phyloP scores from a whole-genome alignment of 2,797 vertebrate genomes.

The Betta splendens region DNA sequence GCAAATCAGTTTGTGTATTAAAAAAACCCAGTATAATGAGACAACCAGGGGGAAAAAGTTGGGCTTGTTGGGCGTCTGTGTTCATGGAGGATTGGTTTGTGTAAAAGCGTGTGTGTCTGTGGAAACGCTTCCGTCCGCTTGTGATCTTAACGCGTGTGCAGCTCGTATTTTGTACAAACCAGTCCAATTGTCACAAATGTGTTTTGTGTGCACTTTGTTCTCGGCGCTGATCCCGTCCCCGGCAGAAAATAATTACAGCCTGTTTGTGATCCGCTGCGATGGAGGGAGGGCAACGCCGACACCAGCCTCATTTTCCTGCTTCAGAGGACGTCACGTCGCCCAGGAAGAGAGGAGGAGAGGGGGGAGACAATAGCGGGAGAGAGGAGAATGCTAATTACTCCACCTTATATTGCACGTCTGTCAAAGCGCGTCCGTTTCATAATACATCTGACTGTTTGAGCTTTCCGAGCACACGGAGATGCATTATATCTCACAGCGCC shows the following conservation, averaged over 20 bases:
- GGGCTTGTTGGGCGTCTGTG: constrained; percentile 41
- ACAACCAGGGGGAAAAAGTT: constrained; percentile 58
- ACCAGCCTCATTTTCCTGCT: constrained; percentile 73
- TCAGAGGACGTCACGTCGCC: constrained; percentile 79
- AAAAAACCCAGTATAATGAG: constrained; percentile 75
- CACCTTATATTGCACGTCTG: constrained; percentile 75
- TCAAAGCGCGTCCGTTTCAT: constrained; percentile 72
- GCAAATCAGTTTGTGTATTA: constrained; percentile 71
- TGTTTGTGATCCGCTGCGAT: constrained; percentile 68
- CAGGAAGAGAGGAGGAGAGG: constrained; percentile 47
- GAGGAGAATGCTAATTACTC: constrained; percentile 81
- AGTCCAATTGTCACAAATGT: constrained; percentile 69
- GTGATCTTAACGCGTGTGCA: constrained; percentile 49
- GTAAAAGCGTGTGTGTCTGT: constrained; percentile 24
- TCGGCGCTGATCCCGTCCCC: constrained; percentile 76
- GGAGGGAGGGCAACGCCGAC: constrained; percentile 76
- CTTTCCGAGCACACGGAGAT: constrained; percentile 22
- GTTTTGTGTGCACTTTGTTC: constrained; percentile 84
- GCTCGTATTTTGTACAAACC: constrained; percentile 73
- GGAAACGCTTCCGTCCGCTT: constrained; percentile 45
- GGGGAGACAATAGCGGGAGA: constrained; percentile 56
- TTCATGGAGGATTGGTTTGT: constrained; percentile 43
- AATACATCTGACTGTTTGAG: constrained; percentile 60
- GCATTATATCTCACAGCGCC: constrained; percentile 17
- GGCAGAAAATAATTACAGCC: constrained; percentile 83